Percentiles rank a stretch among this genome's conserved stretches.
phyloP scores from a whole-genome alignment of 2,113 vertebrate genomes.

The Nematolebias whitei region DNA sequence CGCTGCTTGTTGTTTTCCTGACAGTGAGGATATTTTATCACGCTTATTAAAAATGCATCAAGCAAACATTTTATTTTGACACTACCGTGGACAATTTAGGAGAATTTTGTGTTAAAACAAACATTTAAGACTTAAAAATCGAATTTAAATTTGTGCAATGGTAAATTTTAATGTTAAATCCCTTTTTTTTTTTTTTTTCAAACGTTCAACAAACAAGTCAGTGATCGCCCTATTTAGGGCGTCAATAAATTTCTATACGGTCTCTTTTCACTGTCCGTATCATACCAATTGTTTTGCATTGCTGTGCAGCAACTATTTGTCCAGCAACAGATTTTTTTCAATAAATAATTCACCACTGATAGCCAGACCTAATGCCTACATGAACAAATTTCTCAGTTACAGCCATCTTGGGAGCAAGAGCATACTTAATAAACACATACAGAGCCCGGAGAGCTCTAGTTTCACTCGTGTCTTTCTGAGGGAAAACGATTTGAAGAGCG shows the following conservation, averaged over 20 bases:
- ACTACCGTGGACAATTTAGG: not conserved
- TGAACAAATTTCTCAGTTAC: slow-evolving; percentile 79
- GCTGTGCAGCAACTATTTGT: slow-evolving; percentile 45
- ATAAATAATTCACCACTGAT: slow-evolving; percentile 80
- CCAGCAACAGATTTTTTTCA: slow-evolving; percentile 68
- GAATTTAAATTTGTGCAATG: no score
- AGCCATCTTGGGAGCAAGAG: slow-evolving; percentile 76
- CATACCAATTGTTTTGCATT: no score
- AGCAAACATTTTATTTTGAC: slow-evolving; percentile 16
- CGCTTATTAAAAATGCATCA: slow-evolving; percentile 21
- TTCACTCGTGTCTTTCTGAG: slow-evolving; percentile 70
- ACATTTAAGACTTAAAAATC: no score
- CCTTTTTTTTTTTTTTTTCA: no score
- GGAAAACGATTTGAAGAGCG: slow-evolving; percentile 65
- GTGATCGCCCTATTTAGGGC: no score
- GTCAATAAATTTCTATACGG: no score
- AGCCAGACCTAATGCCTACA: slow-evolving; percentile 77
- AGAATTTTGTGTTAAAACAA: not conserved
- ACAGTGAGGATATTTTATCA: slow-evolving; percentile 10
- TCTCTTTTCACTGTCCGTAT: no score
- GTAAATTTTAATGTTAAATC: no score
- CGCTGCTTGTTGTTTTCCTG: slow-evolving; percentile 2
- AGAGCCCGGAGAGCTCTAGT: slow-evolving; percentile 68
- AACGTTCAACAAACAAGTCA: no score
- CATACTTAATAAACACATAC: slow-evolving; percentile 81